Conservation (phyloP, 2,888 invertebrate species). For the Mactromeris polynyma region DNA sequence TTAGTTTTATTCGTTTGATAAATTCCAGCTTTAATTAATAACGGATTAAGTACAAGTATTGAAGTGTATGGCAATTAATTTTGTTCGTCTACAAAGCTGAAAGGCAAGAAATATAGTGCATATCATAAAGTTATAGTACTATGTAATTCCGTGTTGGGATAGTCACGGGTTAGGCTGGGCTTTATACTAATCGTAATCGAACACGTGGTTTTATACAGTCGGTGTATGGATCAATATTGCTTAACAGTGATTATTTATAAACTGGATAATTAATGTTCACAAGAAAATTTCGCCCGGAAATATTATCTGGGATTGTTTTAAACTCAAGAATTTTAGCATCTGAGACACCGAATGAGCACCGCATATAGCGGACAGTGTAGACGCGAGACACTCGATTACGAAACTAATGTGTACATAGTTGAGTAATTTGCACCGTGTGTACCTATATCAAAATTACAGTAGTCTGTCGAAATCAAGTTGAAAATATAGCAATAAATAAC, state of each 20-base stretch:
- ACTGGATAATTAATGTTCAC: background rate
- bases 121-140: background rate
- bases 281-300: background rate
- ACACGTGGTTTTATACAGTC: constrained; percentile 6
- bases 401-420: too few relatives aligned
- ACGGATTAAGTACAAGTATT: background rate
- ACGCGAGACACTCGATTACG: background rate
- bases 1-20: background rate
- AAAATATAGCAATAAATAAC: too few relatives aligned
- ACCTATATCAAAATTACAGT: too few relatives aligned
- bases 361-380: background rate
- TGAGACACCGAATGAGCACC: background rate
- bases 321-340: background rate
- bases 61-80: background rate
- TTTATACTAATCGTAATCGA: background rate
- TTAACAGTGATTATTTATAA: background rate
- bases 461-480: too few relatives aligned
- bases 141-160: background rate
- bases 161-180: constrained; percentile 1
- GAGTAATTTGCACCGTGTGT: too few relatives aligned
- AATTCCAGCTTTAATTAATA: constrained; percentile 4
- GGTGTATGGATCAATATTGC: background rate
- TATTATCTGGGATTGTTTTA: background rate
- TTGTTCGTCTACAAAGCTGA: background rate
- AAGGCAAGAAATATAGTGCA: background rate